Evolutionary conservation across 2,797 vertebrate genomes (phyloP), one percentile per base, ranked within the genome.

Genomic region (Hafferia zeledoni): DNA sequence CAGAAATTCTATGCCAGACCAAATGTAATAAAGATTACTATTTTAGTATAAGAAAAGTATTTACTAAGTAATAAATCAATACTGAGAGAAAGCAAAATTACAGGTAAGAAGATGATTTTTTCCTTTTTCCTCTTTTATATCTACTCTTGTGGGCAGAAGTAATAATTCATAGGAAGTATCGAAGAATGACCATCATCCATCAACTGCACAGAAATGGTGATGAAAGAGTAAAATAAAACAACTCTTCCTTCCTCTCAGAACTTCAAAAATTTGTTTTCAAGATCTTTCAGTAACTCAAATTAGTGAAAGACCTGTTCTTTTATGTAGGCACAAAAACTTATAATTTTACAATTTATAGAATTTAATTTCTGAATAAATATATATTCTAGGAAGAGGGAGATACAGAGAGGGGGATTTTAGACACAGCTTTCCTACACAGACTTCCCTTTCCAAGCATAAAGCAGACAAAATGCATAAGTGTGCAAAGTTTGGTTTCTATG

Each of bases 161-260:
- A 89, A 93, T 88, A 91, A 91, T 82, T 86, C 83, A 91, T 24
- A 37, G 57, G 44, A 94, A 76, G 44, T 12, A 94, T 60, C 20
- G 55, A 86, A 90, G 69, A 88, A 91, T 39, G 44, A 88, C 41
- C 63, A 67, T 35, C 86, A 92, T 91, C 63, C 82, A 95, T 94
- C 88, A 94, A 59, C 28, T 76, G 43, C 25, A 84, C 33, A 84
- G 67, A 59, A 82, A 84, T 37, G 5, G 15, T 60, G 87, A 90
- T 52, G 56, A 76, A 78, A 71, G 50, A 88, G 47, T 55, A 72
- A 88, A 91, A 57, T 9, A 64, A 83, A 44, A 64, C 27, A 57
- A 49, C 9, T 4, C 30, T 43, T 16, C 17, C 59, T 33, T 23
- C 17, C 8, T 33, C 33, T 88, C 49, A 16, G 35, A 74, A 81